Percentiles rank a stretch among this genome's conserved stretches.
These are phyloP conservation scores for Emys orbicularis DNA, from an alignment of 2,797 vertebrate species.

Conservation along the genomic window DNA sequence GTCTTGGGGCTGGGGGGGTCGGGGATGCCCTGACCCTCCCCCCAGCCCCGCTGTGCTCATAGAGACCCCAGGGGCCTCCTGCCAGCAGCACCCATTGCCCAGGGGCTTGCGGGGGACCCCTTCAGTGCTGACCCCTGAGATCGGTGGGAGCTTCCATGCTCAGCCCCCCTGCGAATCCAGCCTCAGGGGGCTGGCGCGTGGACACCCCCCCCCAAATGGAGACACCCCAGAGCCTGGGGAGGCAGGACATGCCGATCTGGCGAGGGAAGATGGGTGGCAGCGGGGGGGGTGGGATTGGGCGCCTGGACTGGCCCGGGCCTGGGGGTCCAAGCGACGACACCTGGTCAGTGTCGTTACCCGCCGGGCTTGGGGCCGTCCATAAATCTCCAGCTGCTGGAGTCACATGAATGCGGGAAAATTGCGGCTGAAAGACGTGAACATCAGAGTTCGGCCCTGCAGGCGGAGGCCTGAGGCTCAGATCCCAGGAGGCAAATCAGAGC, in stretches of 20 bases:
- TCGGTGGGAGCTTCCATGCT: too few relatives aligned
- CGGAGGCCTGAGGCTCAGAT: neutral
- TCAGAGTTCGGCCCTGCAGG: neutral
- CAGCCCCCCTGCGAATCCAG: neutral
- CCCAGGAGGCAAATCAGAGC: neutral
- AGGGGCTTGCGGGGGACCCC: constrained; percentile 52
- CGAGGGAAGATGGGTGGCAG: neutral
- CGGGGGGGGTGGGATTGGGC: too few relatives aligned
- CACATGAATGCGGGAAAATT: neutral
- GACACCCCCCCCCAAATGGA: too few relatives aligned
- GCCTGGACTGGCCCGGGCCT: neutral
- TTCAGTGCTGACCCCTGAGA: neutral
- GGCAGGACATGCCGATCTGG: neutral
- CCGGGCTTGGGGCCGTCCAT: neutral
- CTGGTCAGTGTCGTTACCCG: neutral
- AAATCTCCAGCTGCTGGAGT: neutral
- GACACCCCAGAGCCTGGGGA: neutral
- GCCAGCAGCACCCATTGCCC: constrained; percentile 28
- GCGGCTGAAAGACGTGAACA: neutral
- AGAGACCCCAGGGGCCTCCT: neutral
- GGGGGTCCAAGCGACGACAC: neutral
- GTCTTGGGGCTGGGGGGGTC: too few relatives aligned
- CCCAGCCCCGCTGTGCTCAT: too few relatives aligned
- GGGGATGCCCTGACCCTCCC: too few relatives aligned
- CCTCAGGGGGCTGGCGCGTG: neutral